phyloP scores from a whole-genome alignment of 2,113 vertebrate genomes.

The Cryptomyrus ogoouensis region DNA sequence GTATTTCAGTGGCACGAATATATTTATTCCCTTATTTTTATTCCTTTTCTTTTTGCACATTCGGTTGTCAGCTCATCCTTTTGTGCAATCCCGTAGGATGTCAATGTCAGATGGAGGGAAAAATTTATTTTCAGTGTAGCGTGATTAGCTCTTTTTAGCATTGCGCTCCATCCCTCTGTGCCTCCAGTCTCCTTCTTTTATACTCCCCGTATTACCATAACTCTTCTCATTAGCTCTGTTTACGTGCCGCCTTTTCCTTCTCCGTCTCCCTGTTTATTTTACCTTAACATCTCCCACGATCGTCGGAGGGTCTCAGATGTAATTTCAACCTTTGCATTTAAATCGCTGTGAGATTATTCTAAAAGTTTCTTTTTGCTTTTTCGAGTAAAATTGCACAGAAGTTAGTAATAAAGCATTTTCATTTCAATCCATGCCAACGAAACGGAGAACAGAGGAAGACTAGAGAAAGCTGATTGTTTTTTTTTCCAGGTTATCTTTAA shows the following conservation, averaged over 20 bases:
- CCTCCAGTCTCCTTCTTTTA: not conserved
- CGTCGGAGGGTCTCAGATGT: not conserved
- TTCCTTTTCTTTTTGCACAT: not conserved
- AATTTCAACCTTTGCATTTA: not conserved
- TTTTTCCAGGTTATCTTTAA: not conserved
- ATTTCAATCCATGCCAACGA: not conserved
- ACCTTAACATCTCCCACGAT: not conserved
- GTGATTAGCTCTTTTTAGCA: not conserved
- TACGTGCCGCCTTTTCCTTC: constrained; percentile 5
- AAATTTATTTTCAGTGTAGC: not conserved
- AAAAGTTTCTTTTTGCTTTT: not conserved
- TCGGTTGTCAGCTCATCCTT: constrained; percentile 17
- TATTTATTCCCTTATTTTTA: constrained; percentile 8
- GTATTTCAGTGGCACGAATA: constrained; percentile 2
- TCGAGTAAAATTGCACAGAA: not conserved
- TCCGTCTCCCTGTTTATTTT: constrained; percentile 21
- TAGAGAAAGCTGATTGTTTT: not conserved
- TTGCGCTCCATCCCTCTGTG: not conserved
- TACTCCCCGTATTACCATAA: constrained; percentile 9
- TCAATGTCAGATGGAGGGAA: not conserved
- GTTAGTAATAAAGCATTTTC: not conserved
- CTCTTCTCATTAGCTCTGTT: not conserved
- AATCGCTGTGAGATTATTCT: not conserved
- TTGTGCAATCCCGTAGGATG: constrained; percentile 17
- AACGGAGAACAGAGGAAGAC: not conserved